Evolutionary conservation across 2,113 vertebrate species (phyloP).

Genomic region (Syngnathus floridae): DNA sequence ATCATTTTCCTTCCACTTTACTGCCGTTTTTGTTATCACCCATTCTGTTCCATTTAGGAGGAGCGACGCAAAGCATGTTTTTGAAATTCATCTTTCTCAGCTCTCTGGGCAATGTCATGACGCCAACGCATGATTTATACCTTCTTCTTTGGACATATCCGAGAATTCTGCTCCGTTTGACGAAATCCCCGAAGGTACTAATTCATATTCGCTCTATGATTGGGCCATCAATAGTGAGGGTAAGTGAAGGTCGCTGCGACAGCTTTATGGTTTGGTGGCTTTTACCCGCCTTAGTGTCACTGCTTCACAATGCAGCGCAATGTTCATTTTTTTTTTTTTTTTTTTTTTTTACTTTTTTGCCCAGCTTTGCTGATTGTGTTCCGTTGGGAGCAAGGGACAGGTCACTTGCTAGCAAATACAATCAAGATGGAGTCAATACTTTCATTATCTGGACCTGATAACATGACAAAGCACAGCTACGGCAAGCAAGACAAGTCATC

Average conservation of each 20-base stretch:
- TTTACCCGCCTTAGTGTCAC: slow-evolving; percentile 29
- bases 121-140: slow-evolving; percentile 50
- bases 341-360: slow-evolving; percentile 7
- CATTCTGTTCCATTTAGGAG: slow-evolving; percentile 7
- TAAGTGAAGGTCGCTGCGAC: slow-evolving; percentile 66
- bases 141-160: slow-evolving; percentile 50
- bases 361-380: slow-evolving; percentile 33
- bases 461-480: background rate
- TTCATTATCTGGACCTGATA: background rate
- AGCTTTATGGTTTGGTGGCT: slow-evolving; percentile 53
- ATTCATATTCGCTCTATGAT: slow-evolving; percentile 67
- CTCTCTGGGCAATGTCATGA: slow-evolving; percentile 37
- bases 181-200: slow-evolving; percentile 58
- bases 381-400: slow-evolving; percentile 29
- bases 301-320: slow-evolving; percentile 28
- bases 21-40: slow-evolving; percentile 4
- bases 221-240: slow-evolving; percentile 64
- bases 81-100: slow-evolving; percentile 44
- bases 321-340: background rate
- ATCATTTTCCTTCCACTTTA: background rate
- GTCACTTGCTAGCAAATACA: slow-evolving; percentile 43
- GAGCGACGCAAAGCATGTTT: slow-evolving; percentile 39
- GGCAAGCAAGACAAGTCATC: background rate
- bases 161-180: slow-evolving; percentile 58
- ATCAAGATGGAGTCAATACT: slow-evolving; percentile 13